Evolutionary conservation across 2,113 vertebrate genomes (phyloP).

Genomic region (Eolophus roseicapilla): DNA sequence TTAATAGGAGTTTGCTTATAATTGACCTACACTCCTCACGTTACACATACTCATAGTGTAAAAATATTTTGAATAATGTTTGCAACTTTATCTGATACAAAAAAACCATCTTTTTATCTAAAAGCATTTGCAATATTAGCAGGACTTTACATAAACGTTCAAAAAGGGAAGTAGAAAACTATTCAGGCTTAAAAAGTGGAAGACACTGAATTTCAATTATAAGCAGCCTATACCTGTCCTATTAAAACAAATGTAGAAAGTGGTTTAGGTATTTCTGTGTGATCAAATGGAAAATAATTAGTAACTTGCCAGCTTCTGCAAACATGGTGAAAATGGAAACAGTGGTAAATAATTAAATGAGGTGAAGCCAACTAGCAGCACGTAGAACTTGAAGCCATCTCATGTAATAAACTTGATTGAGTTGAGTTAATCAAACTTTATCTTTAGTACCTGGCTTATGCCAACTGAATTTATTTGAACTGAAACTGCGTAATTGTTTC

Average conservation of each 20-base stretch:
- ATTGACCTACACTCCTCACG: neutral
- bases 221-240: neutral
- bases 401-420: neutral
- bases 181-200: neutral
- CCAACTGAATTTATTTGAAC: neutral
- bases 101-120: neutral
- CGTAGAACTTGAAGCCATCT: neutral
- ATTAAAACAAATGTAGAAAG: neutral
- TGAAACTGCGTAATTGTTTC: neutral
- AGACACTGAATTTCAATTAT: neutral
- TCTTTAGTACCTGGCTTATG: neutral
- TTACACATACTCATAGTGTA: neutral
- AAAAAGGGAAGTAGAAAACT: neutral
- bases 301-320: neutral
- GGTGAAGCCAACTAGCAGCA: neutral
- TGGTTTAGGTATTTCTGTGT: neutral
- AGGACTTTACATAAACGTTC: neutral
- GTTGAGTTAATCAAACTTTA: neutral
- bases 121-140: neutral
- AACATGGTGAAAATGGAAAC: neutral
- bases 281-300: slow-evolving; percentile 4
- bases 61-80: neutral
- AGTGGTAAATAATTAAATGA: neutral
- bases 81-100: neutral
- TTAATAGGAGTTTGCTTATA: neutral